A percentile compares a stretch with the other conserved stretches of the same genome.
These are phyloP conservation scores for Eupithecia pulchellata DNA, from an alignment of 2,888 invertebrate genomes.

Conservation along the genomic window DNA sequence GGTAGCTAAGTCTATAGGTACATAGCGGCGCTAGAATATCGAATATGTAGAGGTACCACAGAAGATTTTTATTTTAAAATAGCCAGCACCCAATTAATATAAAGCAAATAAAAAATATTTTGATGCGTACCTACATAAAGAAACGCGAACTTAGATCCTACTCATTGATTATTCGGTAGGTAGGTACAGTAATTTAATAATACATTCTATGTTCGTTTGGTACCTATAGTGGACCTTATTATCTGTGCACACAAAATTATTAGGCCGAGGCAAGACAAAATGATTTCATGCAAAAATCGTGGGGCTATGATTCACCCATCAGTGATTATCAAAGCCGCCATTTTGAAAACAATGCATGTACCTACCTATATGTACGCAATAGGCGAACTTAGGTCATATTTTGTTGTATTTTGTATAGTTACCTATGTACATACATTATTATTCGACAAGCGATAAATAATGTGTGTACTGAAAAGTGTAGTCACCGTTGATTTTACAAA, in stretches of 20 bases:
- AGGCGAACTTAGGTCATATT: conserved; percentile 9
- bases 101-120: conserved; percentile 10
- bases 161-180: background rate
- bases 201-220: background rate
- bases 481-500: conserved; percentile 53
- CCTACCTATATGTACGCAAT: conserved; percentile 11
- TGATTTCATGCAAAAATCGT: conserved; percentile 31
- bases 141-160: background rate
- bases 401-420: conserved; percentile 31
- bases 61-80: background rate
- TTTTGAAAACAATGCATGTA: conserved; percentile 31
- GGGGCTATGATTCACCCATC: conserved; percentile 14
- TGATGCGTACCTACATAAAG: background rate
- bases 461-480: conserved; percentile 55
- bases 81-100: conserved; percentile 29
- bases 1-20: background rate
- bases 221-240: background rate
- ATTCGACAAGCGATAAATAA: conserved; percentile 35
- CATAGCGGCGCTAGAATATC: background rate
- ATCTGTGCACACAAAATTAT: conserved; percentile 1
- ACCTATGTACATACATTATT: conserved; percentile 35
- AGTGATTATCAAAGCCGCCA: conserved; percentile 28
- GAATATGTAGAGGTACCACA: background rate
- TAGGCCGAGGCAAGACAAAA: background rate
- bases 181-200: background rate